These are phyloP conservation scores for Oceanites oceanicus DNA, from an alignment of 2,113 vertebrate species.

Conservation along the genomic window DNA sequence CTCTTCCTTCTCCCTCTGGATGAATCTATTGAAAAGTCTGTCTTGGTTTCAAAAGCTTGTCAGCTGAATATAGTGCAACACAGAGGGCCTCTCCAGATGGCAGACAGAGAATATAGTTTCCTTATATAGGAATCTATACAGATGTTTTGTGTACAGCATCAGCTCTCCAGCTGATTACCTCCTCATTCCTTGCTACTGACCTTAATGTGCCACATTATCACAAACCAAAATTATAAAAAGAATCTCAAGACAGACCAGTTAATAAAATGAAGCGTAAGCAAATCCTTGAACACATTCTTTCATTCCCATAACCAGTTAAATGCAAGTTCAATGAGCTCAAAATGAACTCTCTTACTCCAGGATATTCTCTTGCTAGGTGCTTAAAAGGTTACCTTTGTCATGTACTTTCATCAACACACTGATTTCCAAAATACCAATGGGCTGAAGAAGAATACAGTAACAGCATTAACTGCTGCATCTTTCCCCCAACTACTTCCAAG, in stretches of 20 bases:
- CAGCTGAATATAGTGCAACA: background rate
- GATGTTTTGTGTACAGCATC: constrained; percentile 3
- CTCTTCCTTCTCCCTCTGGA: background rate
- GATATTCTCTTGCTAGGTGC: background rate
- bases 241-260: constrained; percentile 15
- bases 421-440: background rate
- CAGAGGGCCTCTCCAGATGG: constrained; percentile 21
- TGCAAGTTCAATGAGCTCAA: background rate
- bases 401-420: background rate
- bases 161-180: constrained; percentile 21
- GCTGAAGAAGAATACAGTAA: background rate
- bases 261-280: background rate
- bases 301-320: background rate
- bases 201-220: background rate
- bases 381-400: constrained; percentile 12
- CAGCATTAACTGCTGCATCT: background rate
- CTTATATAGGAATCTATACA: constrained; percentile 13
- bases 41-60: constrained; percentile 1
- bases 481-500: background rate
- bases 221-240: background rate
- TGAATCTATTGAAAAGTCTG: background rate
- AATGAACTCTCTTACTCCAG: background rate
- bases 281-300: constrained; percentile 14
- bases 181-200: background rate
- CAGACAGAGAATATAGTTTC: background rate